Evolutionary conservation across 2,888 invertebrate species (phyloP), one percentile per base, ranked within the genome.

Genomic region (Cheilosia vulpina): DNA sequence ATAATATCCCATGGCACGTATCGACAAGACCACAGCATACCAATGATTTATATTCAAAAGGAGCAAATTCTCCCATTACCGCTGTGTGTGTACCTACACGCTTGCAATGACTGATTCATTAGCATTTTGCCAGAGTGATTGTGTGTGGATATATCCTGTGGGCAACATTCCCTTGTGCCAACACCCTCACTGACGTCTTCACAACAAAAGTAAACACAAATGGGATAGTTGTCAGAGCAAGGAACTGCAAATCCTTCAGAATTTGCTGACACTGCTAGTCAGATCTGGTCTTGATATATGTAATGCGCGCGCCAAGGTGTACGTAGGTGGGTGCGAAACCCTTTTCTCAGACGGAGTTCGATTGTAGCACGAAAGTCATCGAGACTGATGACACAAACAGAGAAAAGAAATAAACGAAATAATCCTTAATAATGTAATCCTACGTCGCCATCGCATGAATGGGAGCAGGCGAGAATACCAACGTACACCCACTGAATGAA

Each of bases 1-100:
- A 80, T 80, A 85, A 81, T 77, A 81, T 81, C 68, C 57, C 63
- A 77, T 81, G 76, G 85, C 85, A 85, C 85, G 85, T 85, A 85
- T 77, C 45, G 65, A 60, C 71, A 72, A 68, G 62, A 80, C 85
- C 85, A 85, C 81, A 72, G 80, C 71, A 85, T 80, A 68, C 72
- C 71, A 85, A 85, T 85, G 76, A 72, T 72, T 85, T 62, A 57
- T 38, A 79, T 66, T 45, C 65, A 53, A 83, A 83, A 83, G 68
- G 68, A 73, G 24, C 78, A 55, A 57, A 81, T 66, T 45, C 52
- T 65, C 21, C 53, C 50, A 15, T 31, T 45, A 17, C 24, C 50
- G 38, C 21, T 21, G 15, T 52, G 45, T 45, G 21, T 45, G 17
- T 65, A 45, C 17, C 1, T 19, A 5, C 9, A n/a, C 45, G 15